Evolutionary conservation across 1,140 invertebrate genomes (phyloP), one percentile per base, ranked within the genome.

Genomic region (Galleria mellonella): DNA sequence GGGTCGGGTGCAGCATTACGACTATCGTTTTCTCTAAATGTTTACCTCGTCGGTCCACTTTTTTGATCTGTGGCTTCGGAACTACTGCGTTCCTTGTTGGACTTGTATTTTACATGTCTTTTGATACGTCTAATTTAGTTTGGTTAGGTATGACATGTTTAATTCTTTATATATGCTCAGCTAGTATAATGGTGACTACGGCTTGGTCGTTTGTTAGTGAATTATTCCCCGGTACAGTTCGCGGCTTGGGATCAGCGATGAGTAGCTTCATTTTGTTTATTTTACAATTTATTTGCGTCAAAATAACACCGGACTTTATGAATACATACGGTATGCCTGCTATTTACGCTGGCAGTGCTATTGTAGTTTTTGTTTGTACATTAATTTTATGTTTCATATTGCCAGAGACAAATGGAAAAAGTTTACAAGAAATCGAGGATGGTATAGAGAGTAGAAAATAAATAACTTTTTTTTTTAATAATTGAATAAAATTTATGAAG

Each of bases 361-460:
- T 41, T 17, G 23, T 62, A 3, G 56, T 56, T 6, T 43, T 87
- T 14, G 11, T 87, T 27, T 87, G 87, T 35, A 53, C 85, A 23
- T 45, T 89, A 10, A 69, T 90, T 42, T 55, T 89, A 11, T 83
- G 64, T 23, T 82, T 89, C 49, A 65, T 89, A 9, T 65, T 92
- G 12, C 90, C 90, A 4, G 90, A 92, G 69, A 91, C 90, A 0
- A 89, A 89, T 60, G 89, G 89, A 0, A 84, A n/a, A n/a, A n/a
- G n/a, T n/a, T n/a, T n/a, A n/a, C n/a, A n/a, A n/a, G n/a, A n/a
- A n/a, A n/a, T n/a, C 83, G 43, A 86, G 62, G 9, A 70, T n/a
- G n/a, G n/a, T n/a, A n/a, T n/a, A n/a, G n/a, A n/a, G n/a, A n/a
- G n/a, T n/a, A n/a, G n/a, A n/a, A n/a, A n/a, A n/a, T n/a, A n/a